Evolutionary conservation across 2,113 vertebrate genomes (phyloP).

Genomic region (Hepsetus odoe): DNA sequence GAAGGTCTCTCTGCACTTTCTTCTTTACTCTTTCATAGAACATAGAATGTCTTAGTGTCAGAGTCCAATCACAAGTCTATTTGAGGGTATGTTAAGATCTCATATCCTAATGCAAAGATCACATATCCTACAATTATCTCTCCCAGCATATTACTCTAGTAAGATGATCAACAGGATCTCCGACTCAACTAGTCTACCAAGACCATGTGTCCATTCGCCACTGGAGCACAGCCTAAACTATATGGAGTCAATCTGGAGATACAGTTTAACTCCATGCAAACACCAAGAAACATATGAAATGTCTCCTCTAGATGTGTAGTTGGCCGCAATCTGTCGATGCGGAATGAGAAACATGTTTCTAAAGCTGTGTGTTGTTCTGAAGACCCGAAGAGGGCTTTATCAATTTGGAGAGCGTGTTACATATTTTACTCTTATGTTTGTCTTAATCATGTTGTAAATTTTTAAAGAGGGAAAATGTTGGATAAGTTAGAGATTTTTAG

Average conservation of each 20-base stretch:
- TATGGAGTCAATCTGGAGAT: slow-evolving; percentile 56
- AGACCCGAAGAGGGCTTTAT: slow-evolving; percentile 44
- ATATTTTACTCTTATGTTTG: slow-evolving; percentile 40
- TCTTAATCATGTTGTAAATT: slow-evolving; percentile 38
- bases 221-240: slow-evolving; percentile 45
- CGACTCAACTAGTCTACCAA: slow-evolving; percentile 42
- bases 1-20: too few species aligned
- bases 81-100: too few species aligned
- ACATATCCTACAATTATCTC: background rate
- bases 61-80: too few species aligned
- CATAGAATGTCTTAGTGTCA: too few species aligned
- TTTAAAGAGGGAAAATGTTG: slow-evolving; percentile 15
- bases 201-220: slow-evolving; percentile 29
- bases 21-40: too few species aligned
- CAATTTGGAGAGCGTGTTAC: slow-evolving; percentile 22
- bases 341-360: slow-evolving; percentile 58
- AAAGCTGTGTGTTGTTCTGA: slow-evolving; percentile 36
- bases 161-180: slow-evolving; percentile 31
- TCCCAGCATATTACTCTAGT: slow-evolving; percentile 10
- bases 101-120: too few species aligned
- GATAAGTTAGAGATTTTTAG: slow-evolving; percentile 15
- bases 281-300: slow-evolving; percentile 50
- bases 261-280: slow-evolving; percentile 45
- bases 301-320: slow-evolving; percentile 41
- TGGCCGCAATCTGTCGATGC: slow-evolving; percentile 42